phyloP scores from a whole-genome alignment of 2,888 invertebrate genomes.

The Caenorhabditis imperialis region DNA sequence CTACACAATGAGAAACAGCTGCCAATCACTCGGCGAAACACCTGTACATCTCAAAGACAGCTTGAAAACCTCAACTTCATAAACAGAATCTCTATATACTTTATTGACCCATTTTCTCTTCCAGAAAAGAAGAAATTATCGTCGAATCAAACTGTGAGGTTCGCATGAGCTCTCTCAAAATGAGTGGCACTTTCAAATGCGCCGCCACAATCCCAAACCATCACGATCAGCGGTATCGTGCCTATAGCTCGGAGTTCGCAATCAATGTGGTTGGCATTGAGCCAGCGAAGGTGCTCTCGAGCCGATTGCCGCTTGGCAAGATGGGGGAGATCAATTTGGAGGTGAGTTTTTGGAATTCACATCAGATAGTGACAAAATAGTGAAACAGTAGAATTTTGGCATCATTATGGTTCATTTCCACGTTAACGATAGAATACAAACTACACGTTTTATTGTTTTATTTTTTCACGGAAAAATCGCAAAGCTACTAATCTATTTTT shows the following conservation, averaged over 20 bases:
- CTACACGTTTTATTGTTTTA: too few species aligned
- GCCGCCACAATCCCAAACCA: conserved; percentile 38
- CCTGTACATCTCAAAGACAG: neutral
- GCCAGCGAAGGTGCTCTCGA: conserved; percentile 12
- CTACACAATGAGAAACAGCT: too few species aligned
- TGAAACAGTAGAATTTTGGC: too few species aligned
- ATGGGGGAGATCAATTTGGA: conserved; percentile 47
- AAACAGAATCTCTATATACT: neutral
- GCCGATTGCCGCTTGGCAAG: conserved; percentile 11
- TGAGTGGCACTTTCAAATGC: conserved; percentile 47
- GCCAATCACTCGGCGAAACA: neutral
- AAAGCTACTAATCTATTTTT: too few species aligned
- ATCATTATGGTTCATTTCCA: too few species aligned
- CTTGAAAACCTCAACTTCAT: neutral
- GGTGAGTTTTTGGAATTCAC: conserved; percentile 29
- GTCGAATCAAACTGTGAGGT: conserved; percentile 46
- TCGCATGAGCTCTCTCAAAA: conserved; percentile 18
- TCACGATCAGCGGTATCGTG: conserved; percentile 32
- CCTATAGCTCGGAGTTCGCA: conserved; percentile 48
- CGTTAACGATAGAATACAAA: too few species aligned
- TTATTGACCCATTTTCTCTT: conserved; percentile 2
- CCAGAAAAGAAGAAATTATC: conserved; percentile 43
- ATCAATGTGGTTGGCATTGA: conserved; percentile 47
- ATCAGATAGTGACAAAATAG: too few species aligned
- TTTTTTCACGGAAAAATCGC: too few species aligned